These are phyloP conservation scores for Phalacrocorax brasilianus DNA, from an alignment of 2,113 vertebrate genomes.

Conservation along the genomic window DNA sequence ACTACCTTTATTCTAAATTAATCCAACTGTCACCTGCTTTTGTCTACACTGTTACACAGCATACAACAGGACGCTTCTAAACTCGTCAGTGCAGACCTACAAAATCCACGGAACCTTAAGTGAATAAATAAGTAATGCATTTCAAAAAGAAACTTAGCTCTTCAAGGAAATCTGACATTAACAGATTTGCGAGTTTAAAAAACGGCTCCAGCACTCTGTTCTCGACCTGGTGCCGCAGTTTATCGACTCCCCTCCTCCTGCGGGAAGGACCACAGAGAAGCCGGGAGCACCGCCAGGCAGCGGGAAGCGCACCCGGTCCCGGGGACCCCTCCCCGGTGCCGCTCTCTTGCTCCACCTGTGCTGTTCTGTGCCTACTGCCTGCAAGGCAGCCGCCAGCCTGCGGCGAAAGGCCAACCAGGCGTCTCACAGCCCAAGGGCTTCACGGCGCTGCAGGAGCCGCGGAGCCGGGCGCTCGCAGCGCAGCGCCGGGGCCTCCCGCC, in stretches of 20 bases:
- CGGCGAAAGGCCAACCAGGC: neutral
- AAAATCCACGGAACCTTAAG: neutral
- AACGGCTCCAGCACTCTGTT: neutral
- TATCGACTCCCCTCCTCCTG: neutral
- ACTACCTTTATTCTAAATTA: too few species aligned
- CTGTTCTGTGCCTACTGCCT: too few species aligned
- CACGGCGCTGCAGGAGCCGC: too few species aligned
- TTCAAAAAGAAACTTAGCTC: too few species aligned
- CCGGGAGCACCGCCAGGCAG: rapidly evolving
- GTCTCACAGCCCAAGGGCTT: too few species aligned
- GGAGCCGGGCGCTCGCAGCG: too few species aligned
- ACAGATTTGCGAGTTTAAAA: rapidly evolving
- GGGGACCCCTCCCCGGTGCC: too few species aligned
- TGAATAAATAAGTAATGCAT: rapidly evolving
- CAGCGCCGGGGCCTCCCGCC: too few species aligned
- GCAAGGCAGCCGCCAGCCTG: neutral
- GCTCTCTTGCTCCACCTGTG: neutral
- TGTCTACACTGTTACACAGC: too few species aligned
- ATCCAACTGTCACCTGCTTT: too few species aligned
- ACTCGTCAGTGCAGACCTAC: neutral
- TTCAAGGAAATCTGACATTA: rapidly evolving
- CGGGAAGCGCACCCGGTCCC: rapidly evolving
- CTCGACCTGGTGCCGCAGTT: too few species aligned
- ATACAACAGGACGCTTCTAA: too few species aligned
- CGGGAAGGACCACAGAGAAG: rapidly evolving